Percentiles rank a stretch among this genome's conserved stretches.
These are phyloP conservation scores for Torymus texanus DNA, from an alignment of 2,888 invertebrate species.

Conservation along the genomic window DNA sequence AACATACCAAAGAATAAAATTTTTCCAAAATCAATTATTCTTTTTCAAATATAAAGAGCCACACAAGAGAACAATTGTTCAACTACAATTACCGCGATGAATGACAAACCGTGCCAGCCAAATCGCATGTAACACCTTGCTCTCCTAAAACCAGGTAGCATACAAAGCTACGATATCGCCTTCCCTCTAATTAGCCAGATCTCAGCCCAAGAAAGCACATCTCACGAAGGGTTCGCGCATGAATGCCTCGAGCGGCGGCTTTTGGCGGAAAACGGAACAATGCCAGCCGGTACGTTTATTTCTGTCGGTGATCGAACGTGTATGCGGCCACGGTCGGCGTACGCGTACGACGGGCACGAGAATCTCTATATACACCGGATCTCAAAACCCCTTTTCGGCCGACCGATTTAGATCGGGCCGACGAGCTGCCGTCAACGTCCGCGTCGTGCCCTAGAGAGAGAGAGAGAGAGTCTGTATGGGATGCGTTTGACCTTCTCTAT, in stretches of 20 bases:
- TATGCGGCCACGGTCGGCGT: constrained; percentile 69
- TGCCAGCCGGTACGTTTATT: constrained; percentile 69
- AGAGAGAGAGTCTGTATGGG: constrained; percentile 43
- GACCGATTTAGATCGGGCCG: constrained; percentile 65
- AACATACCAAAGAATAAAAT: too few relatives aligned
- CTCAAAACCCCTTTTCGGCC: constrained; percentile 60
- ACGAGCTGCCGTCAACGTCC: constrained; percentile 31
- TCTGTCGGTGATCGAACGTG: constrained; percentile 71
- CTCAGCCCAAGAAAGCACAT: too few relatives aligned
- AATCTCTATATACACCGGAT: constrained; percentile 52
- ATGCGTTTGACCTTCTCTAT: constrained; percentile 39
- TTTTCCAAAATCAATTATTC: too few relatives aligned
- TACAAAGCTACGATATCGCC: too few relatives aligned
- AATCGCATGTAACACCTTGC: too few relatives aligned
- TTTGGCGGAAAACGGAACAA: constrained; percentile 71
- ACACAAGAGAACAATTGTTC: too few relatives aligned
- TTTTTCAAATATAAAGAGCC: too few relatives aligned
- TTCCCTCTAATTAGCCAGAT: too few relatives aligned
- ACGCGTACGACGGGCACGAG: constrained; percentile 57
- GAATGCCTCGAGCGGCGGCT: constrained; percentile 3
- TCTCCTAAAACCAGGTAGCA: too few relatives aligned
- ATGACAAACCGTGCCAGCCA: too few relatives aligned
- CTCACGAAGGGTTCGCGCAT: too few relatives aligned
- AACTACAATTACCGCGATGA: too few relatives aligned
- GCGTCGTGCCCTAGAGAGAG: constrained; percentile 40